phyloP scores from a whole-genome alignment of 2,888 invertebrate species.

The Callyntrura guangdongensis region DNA sequence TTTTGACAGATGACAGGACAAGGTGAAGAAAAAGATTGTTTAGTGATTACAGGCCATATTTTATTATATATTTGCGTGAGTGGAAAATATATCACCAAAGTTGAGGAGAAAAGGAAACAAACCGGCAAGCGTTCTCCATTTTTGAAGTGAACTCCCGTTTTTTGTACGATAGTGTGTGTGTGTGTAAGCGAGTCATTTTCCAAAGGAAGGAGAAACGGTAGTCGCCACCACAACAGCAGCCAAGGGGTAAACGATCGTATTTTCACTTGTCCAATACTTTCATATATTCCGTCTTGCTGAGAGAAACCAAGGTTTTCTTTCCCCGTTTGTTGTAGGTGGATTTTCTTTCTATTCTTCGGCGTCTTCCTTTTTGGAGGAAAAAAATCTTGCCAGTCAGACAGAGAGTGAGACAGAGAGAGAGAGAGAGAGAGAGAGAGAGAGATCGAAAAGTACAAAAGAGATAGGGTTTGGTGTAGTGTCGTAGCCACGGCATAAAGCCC shows the following conservation, averaged over 20 bases:
- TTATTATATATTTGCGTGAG: no score
- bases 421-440: not conserved
- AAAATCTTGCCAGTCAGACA: conserved; percentile 21
- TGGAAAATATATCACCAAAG: not conserved
- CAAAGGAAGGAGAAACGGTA: no score
- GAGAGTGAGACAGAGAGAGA: not conserved
- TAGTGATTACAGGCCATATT: no score
- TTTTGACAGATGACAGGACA: conserved; percentile 78
- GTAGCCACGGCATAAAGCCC: no score
- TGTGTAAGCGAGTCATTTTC: not conserved
- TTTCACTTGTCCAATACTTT: no score
- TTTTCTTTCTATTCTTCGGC: conserved; percentile 46
- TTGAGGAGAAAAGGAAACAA: not conserved
- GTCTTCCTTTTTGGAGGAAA: conserved; percentile 42
- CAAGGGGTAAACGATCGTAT: no score
- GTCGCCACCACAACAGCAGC: no score
- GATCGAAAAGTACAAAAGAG: conserved; percentile 61
- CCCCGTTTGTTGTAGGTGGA: conserved; percentile 65
- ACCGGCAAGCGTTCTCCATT: conserved; percentile 61
- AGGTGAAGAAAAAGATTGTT: conserved; percentile 34
- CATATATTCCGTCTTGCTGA: no score
- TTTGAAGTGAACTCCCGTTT: conserved; percentile 50
- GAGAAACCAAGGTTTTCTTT: conserved; percentile 13
- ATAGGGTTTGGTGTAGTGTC: conserved; percentile 46
- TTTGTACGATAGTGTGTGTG: no score